A percentile compares a stretch with the other conserved stretches of the same genome.
Conservation (phyloP, 2,797 vertebrate genomes). For the Sternotherus odoratus region DNA sequence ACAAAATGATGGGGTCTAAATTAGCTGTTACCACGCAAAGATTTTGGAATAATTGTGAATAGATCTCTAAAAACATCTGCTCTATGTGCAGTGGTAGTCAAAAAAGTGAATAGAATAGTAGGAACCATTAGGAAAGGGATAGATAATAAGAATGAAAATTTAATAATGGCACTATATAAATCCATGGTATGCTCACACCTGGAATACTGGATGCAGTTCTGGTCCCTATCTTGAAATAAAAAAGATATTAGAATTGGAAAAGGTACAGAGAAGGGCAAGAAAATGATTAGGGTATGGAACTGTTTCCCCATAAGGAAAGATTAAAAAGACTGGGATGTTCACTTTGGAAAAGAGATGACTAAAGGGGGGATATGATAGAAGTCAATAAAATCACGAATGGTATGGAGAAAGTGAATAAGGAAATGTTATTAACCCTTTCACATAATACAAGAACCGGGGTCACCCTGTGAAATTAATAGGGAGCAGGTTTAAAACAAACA, state of each 20-base stretch:
- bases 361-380: background rate
- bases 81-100: background rate
- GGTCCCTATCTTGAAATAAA: background rate
- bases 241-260: background rate
- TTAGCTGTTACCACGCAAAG: background rate
- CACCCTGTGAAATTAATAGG: background rate
- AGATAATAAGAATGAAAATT: background rate
- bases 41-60: background rate
- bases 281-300: background rate
- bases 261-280: background rate
- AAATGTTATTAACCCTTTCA: background rate
- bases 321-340: background rate
- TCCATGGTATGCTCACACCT: background rate
- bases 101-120: background rate
- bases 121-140: background rate
- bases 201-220: background rate
- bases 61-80: background rate
- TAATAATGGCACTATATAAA: background rate
- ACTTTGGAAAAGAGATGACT: background rate
- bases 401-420: background rate
- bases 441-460: no score
- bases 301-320: background rate
- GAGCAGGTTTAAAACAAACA: background rate
- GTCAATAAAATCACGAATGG: background rate
- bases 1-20: background rate